Conservation (phyloP, 2,888 invertebrate genomes). For the Drosophila hamatofila region DNA sequence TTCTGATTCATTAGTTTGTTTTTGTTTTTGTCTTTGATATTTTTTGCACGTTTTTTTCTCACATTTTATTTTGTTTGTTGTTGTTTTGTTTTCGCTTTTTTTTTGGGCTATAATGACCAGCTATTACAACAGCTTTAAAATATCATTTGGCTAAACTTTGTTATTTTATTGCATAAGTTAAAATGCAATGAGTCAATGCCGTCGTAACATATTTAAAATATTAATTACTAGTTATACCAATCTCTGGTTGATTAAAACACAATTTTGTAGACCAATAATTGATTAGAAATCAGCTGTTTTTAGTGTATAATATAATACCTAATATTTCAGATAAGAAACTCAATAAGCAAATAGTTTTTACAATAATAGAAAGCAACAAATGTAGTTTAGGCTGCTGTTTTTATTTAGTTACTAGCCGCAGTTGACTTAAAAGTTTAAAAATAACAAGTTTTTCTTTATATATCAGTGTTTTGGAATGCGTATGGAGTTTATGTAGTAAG, state of each 20-base stretch:
- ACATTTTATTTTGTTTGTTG: conserved; percentile 29
- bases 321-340: conserved; percentile 1
- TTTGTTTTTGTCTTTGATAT: conserved; percentile 34
- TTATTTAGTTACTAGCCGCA: background rate
- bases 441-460: background rate
- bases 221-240: background rate
- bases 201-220: background rate
- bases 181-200: background rate
- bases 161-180: background rate
- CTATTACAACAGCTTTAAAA: conserved; percentile 15
- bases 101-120: conserved; percentile 37
- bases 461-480: background rate
- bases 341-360: background rate
- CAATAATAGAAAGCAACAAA: background rate
- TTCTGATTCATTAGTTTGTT: conserved; percentile 32
- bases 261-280: background rate
- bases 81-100: conserved; percentile 32
- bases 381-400: background rate
- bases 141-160: conserved; percentile 2
- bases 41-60: conserved; percentile 58
- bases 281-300: background rate
- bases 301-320: background rate
- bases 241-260: background rate
- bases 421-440: background rate
- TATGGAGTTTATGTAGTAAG: too few species aligned